phyloP scores from a whole-genome alignment of 2,797 vertebrate genomes.

The Phalanger gymnotis region DNA sequence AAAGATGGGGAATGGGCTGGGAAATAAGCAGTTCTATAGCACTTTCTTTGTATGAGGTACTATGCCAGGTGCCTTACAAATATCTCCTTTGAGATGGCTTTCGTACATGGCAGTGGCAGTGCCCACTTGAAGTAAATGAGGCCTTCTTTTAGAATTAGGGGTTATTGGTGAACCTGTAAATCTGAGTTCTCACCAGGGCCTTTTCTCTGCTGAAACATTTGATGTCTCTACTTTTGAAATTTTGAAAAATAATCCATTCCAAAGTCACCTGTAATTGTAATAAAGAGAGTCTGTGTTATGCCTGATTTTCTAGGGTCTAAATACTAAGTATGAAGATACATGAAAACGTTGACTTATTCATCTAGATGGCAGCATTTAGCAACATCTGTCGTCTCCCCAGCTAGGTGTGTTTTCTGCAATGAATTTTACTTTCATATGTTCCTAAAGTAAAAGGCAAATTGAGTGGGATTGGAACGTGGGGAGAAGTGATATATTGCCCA shows the following conservation, averaged over 20 bases:
- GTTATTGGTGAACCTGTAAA: background rate
- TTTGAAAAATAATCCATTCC: background rate
- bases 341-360: background rate
- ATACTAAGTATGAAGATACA: background rate
- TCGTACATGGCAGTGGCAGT: background rate
- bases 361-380: background rate
- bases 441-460: background rate
- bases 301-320: background rate
- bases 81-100: background rate
- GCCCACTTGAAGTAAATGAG: background rate
- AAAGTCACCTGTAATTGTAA: too few relatives aligned
- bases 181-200: background rate
- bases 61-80: background rate
- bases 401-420: background rate
- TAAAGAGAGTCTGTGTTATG: background rate
- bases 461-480: background rate
- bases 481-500: background rate
- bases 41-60: background rate
- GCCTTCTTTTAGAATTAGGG: background rate
- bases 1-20: background rate
- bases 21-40: background rate
- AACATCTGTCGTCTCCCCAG: background rate
- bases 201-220: background rate
- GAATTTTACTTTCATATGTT: background rate
- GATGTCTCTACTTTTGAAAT: background rate